Conservation (phyloP, 2,113 vertebrate species). For the Ramphastos sulfuratus region DNA sequence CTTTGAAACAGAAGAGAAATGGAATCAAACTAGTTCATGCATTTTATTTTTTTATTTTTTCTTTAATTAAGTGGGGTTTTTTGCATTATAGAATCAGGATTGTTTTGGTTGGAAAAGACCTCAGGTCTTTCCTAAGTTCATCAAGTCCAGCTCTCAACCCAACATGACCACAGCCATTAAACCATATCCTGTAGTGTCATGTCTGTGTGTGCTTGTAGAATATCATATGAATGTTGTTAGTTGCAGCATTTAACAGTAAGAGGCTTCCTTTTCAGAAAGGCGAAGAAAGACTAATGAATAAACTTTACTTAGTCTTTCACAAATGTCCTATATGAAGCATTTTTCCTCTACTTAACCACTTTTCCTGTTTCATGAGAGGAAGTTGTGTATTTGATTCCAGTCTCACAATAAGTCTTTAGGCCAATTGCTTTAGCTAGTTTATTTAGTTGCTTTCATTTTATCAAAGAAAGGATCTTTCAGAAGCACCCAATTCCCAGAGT, state of each 20-base stretch:
- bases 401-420: not conserved
- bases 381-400: not conserved
- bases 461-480: not conserved
- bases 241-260: not conserved
- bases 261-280: not conserved
- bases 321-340: rapidly evolving
- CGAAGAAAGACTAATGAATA: not conserved
- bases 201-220: not conserved
- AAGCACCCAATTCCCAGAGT: not conserved
- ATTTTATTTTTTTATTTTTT: not conserved
- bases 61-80: not conserved
- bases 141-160: too few relatives aligned
- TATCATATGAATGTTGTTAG: not conserved
- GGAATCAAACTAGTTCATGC: not conserved
- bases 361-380: not conserved
- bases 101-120: too few relatives aligned
- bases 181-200: too few relatives aligned
- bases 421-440: not conserved
- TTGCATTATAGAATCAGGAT: not conserved
- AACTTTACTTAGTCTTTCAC: not conserved
- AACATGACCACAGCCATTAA: too few relatives aligned
- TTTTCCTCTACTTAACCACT: not conserved
- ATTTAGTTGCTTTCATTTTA: not conserved
- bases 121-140: too few relatives aligned
- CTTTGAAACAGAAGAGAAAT: not conserved